Base-by-base conservation (phyloP, 2,113 vertebrate genomes). In the Sterrhoptilus dennistouni region DNA sequence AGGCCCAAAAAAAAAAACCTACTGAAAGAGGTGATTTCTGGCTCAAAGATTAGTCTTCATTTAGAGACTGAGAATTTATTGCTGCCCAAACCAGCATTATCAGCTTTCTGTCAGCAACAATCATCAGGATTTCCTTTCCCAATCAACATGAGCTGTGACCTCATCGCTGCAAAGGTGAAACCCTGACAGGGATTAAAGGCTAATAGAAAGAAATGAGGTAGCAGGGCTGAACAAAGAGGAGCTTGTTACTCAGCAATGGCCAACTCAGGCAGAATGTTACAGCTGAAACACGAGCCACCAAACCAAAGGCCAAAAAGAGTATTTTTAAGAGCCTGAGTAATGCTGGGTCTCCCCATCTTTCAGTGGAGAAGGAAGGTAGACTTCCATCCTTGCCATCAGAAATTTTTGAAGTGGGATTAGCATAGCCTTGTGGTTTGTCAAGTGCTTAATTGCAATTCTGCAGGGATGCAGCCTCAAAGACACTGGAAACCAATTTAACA, bases 161-260 rank as follows among this genome's bases (percentile, higher is more conserved):
- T 97, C 93, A 96, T 95, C 25, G 47, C 54, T 94, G 95, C 94
- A 96, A 92, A 97, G 97, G 97, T 97, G 96, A 97, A 97, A 91
- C 93, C 92, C 93, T 97, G 96, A 97, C 97, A 97, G 96, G 97
- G 97, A 97, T 98, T 97, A 97, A 97, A 96, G 97, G 82, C 93
- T 96, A 96, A 96, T 94, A 94, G 91, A 93, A 95, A 97, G 96
- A 93, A 96, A 95, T 89, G 86, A 95, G 93, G 96, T 93, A 96
- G 96, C 71, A 89, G 85, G 64, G 66, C 78, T 90, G 83, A 97
- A 98, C 96, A 98, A 97, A 97, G 96, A 87, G 49, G 78, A 87
- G 80, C 91, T 94, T 96, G 92, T 97, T 95, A 83, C 81, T 80
- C 4, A 49, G 95, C 91, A 91, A 61, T 84, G 83, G 83, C 23